Evolutionary conservation across 2,797 vertebrate species (phyloP), one percentile per base, ranked within the genome.

Genomic region (Odontamblyopus lacepedii): DNA sequence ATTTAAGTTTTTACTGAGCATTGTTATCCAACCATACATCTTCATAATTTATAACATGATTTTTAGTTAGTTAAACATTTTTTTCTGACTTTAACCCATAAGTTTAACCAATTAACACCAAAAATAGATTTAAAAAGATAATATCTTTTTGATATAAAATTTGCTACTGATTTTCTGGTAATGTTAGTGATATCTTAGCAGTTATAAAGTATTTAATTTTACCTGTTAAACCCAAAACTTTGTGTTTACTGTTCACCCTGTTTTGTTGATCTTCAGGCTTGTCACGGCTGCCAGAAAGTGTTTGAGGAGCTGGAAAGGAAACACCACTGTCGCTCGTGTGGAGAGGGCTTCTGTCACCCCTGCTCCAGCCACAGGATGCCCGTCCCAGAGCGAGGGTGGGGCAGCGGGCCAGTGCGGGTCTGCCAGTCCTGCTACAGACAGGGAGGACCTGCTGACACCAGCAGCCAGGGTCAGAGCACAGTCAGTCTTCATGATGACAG

Each of bases 341-440:
- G 95, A 0, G 94, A 96, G 75, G 95, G 95, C 2, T 96, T 95
- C 91, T 96, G 95, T 79, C 94, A 95, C 61, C 89, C 85, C 63
- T 96, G 95, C 81, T 95, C 95, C 79, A 91, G 85, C 63, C 90
- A 85, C 71, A 91, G 92, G 81, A 95, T 95, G 94, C 94, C 94
- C 0, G 95, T 96, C n/a, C 95, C 95, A 0, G 94, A 95, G 84
- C 73, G 92, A 50, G 95, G 95, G 65, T 96, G 95, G 95, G 95
- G 95, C 16, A 88, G 72, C 9, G 77, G 84, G 2, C 93, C 95
- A 0, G 94, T 95, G 30, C 85, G 95, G 12, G 94, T 95, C 57
- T 95, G 95, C 62, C 83, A 92, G 68, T 65, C 85, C 72, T 95
- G 94, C 78, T 85, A 93, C 71, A 88, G 85, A 7, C 91, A 93